Base-by-base conservation (phyloP, 2,888 invertebrate species). In the Brenthis daphne region DNA sequence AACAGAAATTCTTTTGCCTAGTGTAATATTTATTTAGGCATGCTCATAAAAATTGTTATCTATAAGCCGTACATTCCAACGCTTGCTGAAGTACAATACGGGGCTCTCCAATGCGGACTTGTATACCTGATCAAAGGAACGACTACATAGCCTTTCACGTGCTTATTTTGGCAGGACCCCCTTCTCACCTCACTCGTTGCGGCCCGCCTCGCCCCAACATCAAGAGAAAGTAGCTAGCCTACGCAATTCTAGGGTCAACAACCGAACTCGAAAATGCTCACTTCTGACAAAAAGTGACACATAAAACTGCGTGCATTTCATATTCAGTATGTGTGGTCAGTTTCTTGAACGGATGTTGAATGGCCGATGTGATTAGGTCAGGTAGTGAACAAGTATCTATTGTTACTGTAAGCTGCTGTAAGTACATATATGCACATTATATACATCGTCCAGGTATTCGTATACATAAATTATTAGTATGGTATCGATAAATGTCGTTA, bases 211-310 rank as follows among this genome's bases (percentile, higher is more conserved):
- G 84, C 83, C 77, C 84, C 84, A 83, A 80, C 86, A 82, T 79
- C 82, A 77, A 90, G 92, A 92, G 92, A 92, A 92, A 92, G 92
- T 91, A 92, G 92, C 90, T 90, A 85, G 87, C 89, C 90, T 90
- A 92, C 91, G 92, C 92, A 92, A 90, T 90, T 85, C 85, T 89
- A 87, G 89, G 92, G 92, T 92, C 92, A 86, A 86, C 83, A 92
- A 87, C 91, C 92, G 87, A 84, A 89, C 89, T 89, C 90, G 84
- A 90, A 92, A 92, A 90, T 90, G 85, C 88, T 88, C 82, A 88
- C 87, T 88, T 88, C 89, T 90, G 88, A 86, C 90, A 82, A 90
- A 90, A 89, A 89, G 90, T 90, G 89, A 91, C 91, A 92, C 90
- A 92, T 90, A 84, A 88, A 79, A 87, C 86, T 81, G 85, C 83